These are phyloP conservation scores for Arge pagana DNA, from an alignment of 2,888 invertebrate genomes.

Conservation along the genomic window DNA sequence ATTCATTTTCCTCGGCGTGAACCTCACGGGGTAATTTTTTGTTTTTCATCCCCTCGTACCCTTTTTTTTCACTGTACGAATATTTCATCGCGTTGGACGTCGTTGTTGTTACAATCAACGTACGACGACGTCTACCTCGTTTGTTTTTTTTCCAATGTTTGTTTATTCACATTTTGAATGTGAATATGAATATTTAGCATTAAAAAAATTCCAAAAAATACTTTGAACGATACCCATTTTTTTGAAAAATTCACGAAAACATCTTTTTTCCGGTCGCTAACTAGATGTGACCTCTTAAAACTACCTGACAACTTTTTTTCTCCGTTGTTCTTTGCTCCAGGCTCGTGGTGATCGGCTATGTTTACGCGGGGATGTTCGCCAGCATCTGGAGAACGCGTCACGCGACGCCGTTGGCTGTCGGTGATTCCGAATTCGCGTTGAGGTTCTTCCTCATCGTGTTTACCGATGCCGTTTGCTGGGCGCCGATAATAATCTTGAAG, in stretches of 20 bases:
- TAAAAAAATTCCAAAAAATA: no score
- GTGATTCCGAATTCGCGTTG: slow-evolving; percentile 69
- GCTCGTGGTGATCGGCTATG: slow-evolving; percentile 63
- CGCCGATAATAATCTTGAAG: slow-evolving; percentile 70
- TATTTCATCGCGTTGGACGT: background rate
- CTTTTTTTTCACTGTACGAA: background rate
- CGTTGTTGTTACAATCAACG: background rate
- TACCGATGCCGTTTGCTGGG: slow-evolving; percentile 74
- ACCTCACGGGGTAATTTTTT: slow-evolving; percentile 61
- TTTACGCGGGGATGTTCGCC: slow-evolving; percentile 67
- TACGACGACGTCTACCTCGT: background rate
- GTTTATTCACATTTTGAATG: no score
- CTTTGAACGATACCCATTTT: no score
- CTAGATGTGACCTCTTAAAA: no score
- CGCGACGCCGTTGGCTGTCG: slow-evolving; percentile 63
- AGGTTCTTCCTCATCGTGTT: slow-evolving; percentile 73
- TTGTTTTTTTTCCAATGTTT: background rate
- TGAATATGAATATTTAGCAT: background rate
- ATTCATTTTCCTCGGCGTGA: slow-evolving; percentile 70
- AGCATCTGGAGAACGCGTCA: slow-evolving; percentile 68
- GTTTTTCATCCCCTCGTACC: background rate
- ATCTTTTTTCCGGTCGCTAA: no score
- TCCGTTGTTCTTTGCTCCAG: slow-evolving; percentile 46
- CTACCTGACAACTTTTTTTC: slow-evolving; percentile 1
- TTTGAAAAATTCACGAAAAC: no score